Evolutionary conservation across 2,888 invertebrate genomes (phyloP), one percentile per base, ranked within the genome.

Genomic region (Rotaria magnacalcarata): DNA sequence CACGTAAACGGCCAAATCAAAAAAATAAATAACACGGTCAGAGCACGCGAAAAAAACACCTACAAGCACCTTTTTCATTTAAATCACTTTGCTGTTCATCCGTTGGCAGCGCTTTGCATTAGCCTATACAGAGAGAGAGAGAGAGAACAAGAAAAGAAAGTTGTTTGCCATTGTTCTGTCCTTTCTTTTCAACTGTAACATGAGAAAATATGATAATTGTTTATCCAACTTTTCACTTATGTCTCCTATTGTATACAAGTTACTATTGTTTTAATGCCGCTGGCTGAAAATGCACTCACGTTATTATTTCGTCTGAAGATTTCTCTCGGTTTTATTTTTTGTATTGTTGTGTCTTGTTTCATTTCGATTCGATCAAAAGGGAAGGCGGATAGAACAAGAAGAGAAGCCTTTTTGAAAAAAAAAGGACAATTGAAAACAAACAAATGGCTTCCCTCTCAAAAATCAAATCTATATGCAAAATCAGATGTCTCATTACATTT

Each of bases 401-500:
- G 16, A 67, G 67, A 67, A 67, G 67, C 67, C 67, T 67, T 34
- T 27, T 67, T 34, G 67, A 27, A 34, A 34, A 50, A 34, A 34
- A 67, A 67, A 67, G 34, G 67, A 67, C 67, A 34, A 67, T 67
- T 67, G 14, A 67, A 67, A 67, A 67, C 34, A 67, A 67, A 67
- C 16, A 16, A 67, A 67, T 34, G 67, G 67, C 67, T 67, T 67
- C 67, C 67, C 34, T 67, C 67, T 67, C 14, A 67, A 67, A 67
- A 67, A 67, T 34, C 67, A 67, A 67, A 67, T 67, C 67, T 67
- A 67, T 67, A 67, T 67, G 67, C 67, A 67, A 34, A 67, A 67
- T 67, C 67, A 67, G 16, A 67, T 34, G 34, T 67, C 6, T 27
- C 34, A 67, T 67, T 67, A 67, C 34, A 67, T 67, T 67, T 67